Evolutionary conservation across 2,888 invertebrate species (phyloP), one percentile per base, ranked within the genome.

Genomic region (Drosophila ustulata): DNA sequence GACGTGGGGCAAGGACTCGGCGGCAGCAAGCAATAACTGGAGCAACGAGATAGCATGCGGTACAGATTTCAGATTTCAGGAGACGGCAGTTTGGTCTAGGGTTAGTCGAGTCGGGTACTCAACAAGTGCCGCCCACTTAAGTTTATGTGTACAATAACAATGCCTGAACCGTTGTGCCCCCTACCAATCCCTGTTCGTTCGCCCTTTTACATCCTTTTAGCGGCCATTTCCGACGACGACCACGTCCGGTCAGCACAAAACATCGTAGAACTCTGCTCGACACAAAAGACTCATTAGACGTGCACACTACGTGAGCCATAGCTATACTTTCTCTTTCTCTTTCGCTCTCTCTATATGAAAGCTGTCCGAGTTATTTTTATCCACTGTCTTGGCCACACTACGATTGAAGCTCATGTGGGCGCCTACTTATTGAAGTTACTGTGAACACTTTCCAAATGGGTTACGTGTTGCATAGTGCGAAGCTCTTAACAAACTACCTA

Each of bases 141-240:
- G 84, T 83, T 83, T 71, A 83, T 86, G 81, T 77, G 64, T 75
- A 75, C 82, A 87, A 87, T 76, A 82, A 74, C 78, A 78, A 74
- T 58, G 63, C 53, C 69, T 59, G 64, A 66, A 59, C 64, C 45
- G 51, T 65, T 32, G 50, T 51, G 57, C 50, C 47, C 25, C 6
- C 30, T 26, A 2, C 28, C 37, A n/a, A 11, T 52, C 0, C 6
- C 28, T 45, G 32, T 51, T 59, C 30, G 28, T 43, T 23, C n/a
- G 11, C 25, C 13, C 46, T 55, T 7, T 55, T 82, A 77, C 71
- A 82, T 88, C 76, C 88, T 75, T 85, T 86, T 79, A 82, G 65
- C 83, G 71, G 67, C 75, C 79, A 83, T 79, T 88, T 88, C 87
- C 85, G 87, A 73, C 88, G 71, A 73, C 87, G 68, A 61, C 67